Evolutionary conservation across 92 coral and sea anemone genomes (phyloP), one percentile per base, ranked within the genome.

Genomic region (Plumapathes pennacea): DNA sequence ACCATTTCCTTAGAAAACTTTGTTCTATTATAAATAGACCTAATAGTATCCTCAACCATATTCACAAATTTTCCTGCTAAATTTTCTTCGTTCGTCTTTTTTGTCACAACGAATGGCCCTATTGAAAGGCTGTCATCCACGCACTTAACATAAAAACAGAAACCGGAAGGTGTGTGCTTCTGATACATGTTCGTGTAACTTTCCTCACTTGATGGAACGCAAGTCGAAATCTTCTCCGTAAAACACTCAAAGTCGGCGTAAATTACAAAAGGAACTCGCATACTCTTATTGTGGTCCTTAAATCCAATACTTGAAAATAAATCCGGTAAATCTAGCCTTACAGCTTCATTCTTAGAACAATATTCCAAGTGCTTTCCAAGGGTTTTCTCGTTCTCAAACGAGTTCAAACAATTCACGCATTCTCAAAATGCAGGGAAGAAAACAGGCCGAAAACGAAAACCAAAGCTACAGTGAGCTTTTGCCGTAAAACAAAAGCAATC

Each of bases 171-270:
- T 28, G 25, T 49, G 41, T 72, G 80, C 30, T 55, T 30, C 21
- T 56, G 66, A 10, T 44, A 36, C 17, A 43, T 25, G 1, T 44
- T n/a, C 0, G 66, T 68, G 24, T 19, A 68, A 4, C 21, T 11
- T 4, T 44, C 13, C 5, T 44, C 20, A 4, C 38, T 26, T 26
- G 9, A 3, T 7, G 54, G 76, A 27, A 42, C 33, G 23, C 54
- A 48, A 0, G 71, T 3, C 0, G 17, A 8, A 6, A 72, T 22
- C 12, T 27, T 20, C 32, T 51, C 40, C 0, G 51, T 60, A 2
- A 72, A 26, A 7, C 51, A 50, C 19, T 72, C 70, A 37, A 72
- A 72, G 26, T 72, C 72, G 2, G 54, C 74, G 32, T 51, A 51
- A 0, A 73, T 32, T 3, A 52, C 18, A 24, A 72, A 62, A 10